Evolutionary conservation across 2,888 invertebrate species (phyloP), one percentile per base, ranked within the genome.

Genomic region (Chaetogeoica ovagalla): DNA sequence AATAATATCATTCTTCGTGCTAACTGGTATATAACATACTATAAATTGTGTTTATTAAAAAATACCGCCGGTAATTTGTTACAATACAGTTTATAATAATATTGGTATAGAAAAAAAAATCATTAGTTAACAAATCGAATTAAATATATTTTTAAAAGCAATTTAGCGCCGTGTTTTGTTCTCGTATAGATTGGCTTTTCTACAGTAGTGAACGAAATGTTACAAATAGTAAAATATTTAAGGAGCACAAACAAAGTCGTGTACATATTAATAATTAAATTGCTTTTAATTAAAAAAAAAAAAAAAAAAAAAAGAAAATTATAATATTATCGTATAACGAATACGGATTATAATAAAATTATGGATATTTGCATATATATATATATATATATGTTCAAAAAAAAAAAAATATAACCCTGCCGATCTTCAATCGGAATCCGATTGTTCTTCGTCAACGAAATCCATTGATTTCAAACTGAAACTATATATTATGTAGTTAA

Each of bases 401-500:
- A 1, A 4, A 30, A 30, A 2, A 30, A 30, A 30, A 4, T 8
- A 39, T 39, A 6, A 30, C 30, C 30, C 30, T 30, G 30, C 30
- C 11, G 48, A 11, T 48, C 48, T 48, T 79, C 63, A 79, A 23
- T 79, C 79, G 7, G 71, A 79, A 23, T 79, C 79, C 6, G 79
- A 79, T 3, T 70, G 69, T 57, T 71, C 79, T 71, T 79, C 63
- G n/a, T 79, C 71, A 1, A 79, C 63, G 37, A 79, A 79, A 69
- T 79, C 79, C 79, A 79, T 71, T n/a, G 79, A 79, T 43, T 79
- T 79, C 17, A 71, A 63, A 79, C 79, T 79, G 63, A 48, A 65
- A 57, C 63, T 79, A 5, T 19, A 19, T 5, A 55, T n/a, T n/a
- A n/a, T n/a, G n/a, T 4, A 30, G 30, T 1, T 4, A 30, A 30